Base-by-base conservation (phyloP, 2,888 invertebrate genomes). In the Caenorhabditis sp. region DNA sequence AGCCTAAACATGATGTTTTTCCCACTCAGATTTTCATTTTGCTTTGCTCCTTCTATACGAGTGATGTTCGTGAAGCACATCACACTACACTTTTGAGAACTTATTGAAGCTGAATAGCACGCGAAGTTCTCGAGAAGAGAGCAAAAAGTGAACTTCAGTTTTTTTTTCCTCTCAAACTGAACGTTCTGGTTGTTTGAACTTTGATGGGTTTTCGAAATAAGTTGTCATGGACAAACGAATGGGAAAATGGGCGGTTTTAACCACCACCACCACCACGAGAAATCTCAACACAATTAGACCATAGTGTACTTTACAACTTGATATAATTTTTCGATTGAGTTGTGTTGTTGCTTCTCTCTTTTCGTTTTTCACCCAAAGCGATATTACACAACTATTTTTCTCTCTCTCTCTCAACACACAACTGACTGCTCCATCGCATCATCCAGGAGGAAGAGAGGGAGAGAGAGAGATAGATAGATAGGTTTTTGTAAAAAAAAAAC, bases 361-460 rank as follows among this genome's bases (percentile, higher is more conserved):
- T 19, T 51, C 31, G 26, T 19, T 41, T n/a, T 69, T 69, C 58
- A 47, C 69, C 47, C 49, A 22, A 59, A 35, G 56, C 68, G 49
- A 68, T 77, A 77, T 77, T 77, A 77, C 77, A 77, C 77, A 69
- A 31, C 24, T n/a, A 26, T 66, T 47, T 47, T 14, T 47, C 64
- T 38, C 56, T 75, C 24, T 51, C 54, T 68, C 68, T 58, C 64
- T 56, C 72, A 19, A 22, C 51, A 26, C 54, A 77, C 77, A 76
- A 68, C 76, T 80, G 72, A 74, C 80, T 74, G 49, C 35, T 28
- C 47, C 41, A 31, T 51, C 38, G 6, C 12, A 10, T 38, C 38
- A 38, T 38, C 12, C 38, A 10, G 38, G 38, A 38, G 19, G 19
- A 47, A 35, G 54, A n/a, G n/a, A n/a, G n/a, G n/a, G n/a, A n/a